These are phyloP conservation scores for Drosophila rufa DNA, from an alignment of 1,140 invertebrate genomes.

Conservation along the genomic window DNA sequence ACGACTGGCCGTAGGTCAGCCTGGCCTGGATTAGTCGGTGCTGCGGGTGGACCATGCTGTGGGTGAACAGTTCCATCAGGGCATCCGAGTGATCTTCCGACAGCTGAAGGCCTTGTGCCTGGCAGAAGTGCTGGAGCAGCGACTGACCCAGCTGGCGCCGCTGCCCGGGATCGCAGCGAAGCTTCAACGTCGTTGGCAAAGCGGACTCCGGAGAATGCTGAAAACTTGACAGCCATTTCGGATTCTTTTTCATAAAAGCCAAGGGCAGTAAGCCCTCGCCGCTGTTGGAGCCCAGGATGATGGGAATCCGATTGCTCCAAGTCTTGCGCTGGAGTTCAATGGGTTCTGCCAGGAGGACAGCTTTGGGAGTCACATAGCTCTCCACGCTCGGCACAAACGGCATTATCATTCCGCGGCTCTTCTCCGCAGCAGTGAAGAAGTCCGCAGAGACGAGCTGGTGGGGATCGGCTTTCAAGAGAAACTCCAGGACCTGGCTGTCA, in stretches of 20 bases:
- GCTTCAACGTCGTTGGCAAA: slow-evolving; percentile 43
- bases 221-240: slow-evolving; percentile 6
- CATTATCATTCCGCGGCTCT: not conserved
- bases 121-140: slow-evolving; percentile 41
- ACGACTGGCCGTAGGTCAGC: slow-evolving; percentile 58
- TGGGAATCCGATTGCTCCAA: slow-evolving; percentile 67
- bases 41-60: slow-evolving; percentile 70
- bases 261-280: slow-evolving; percentile 23
- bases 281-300: slow-evolving; percentile 64
- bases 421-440: slow-evolving; percentile 40
- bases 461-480: slow-evolving; percentile 39
- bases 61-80: slow-evolving; percentile 42
- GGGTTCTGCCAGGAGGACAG: slow-evolving; percentile 50
- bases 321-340: slow-evolving; percentile 43
- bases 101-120: slow-evolving; percentile 8
- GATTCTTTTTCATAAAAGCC: slow-evolving; percentile 11
- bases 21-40: slow-evolving; percentile 72
- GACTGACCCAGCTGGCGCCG: slow-evolving; percentile 40
- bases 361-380: slow-evolving; percentile 30
- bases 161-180: slow-evolving; percentile 24
- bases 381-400: slow-evolving; percentile 58
- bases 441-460: slow-evolving; percentile 31
- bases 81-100: not conserved
- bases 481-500: slow-evolving; percentile 49
- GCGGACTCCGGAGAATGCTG: slow-evolving; percentile 32